Percentiles rank a stretch among this genome's conserved stretches.
phyloP scores from a whole-genome alignment of 2,888 invertebrate genomes.

The Myopa testacea region DNA sequence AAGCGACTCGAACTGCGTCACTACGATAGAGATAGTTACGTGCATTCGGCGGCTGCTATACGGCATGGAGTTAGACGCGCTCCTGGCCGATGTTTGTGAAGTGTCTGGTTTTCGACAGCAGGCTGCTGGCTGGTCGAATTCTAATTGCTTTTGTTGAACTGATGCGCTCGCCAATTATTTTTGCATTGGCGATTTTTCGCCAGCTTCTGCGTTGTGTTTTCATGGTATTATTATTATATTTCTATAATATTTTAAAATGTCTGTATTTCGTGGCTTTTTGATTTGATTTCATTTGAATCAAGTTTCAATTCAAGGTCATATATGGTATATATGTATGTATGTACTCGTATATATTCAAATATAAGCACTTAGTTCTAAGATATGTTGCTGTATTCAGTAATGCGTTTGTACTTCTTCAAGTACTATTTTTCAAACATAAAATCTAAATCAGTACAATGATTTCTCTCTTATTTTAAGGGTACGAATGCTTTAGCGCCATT shows the following conservation, averaged over 20 bases:
- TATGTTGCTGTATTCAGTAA: too few species aligned
- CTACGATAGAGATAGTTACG: neutral
- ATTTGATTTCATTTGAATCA: neutral
- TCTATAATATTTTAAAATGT: neutral
- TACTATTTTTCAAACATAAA: too few species aligned
- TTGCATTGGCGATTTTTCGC: neutral
- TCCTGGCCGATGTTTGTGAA: slow-evolving; percentile 8
- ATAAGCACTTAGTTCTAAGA: too few species aligned
- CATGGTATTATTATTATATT: neutral
- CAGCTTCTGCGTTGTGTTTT: neutral
- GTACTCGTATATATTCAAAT: neutral
- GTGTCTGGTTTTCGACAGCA: slow-evolving; percentile 3
- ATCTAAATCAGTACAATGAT: too few species aligned
- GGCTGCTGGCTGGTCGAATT: neutral
- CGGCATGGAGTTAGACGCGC: neutral
- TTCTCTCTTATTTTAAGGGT: too few species aligned
- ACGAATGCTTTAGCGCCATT: too few species aligned
- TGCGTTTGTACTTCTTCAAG: too few species aligned
- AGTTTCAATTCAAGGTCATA: neutral
- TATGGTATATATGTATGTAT: neutral
- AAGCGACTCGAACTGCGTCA: neutral
- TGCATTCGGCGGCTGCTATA: neutral
- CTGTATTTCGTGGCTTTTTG: neutral
- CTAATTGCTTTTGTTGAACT: neutral
- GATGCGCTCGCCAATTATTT: neutral